These are phyloP conservation scores for Cephalopholis sonnerati DNA, from an alignment of 2,113 vertebrate species.

Conservation along the genomic window DNA sequence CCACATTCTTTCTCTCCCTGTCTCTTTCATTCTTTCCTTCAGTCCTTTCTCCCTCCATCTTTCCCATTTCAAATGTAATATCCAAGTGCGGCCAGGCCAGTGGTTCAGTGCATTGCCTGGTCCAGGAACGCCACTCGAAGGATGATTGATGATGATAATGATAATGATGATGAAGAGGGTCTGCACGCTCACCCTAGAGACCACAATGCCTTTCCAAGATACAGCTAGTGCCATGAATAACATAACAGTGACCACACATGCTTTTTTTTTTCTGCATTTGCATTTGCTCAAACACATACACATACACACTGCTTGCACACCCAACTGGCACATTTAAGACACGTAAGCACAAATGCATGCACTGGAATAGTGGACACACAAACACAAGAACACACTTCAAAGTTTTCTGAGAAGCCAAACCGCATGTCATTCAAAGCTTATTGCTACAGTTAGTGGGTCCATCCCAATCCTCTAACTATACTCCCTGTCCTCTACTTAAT, in stretches of 20 bases:
- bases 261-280: slow-evolving; percentile 13
- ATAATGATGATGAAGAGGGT: slow-evolving; percentile 77
- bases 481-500: slow-evolving; percentile 22
- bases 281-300: slow-evolving; percentile 23
- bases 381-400: slow-evolving; percentile 34
- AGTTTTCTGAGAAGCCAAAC: slow-evolving; percentile 44
- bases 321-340: slow-evolving; percentile 19
- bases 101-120: slow-evolving; percentile 44
- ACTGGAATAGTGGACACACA: slow-evolving; percentile 29
- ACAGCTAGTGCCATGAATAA: slow-evolving; percentile 65
- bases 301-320: not conserved
- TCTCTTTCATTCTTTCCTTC: slow-evolving; percentile 16
- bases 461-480: slow-evolving; percentile 50
- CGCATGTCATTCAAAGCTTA: slow-evolving; percentile 47
- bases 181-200: slow-evolving; percentile 59
- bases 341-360: slow-evolving; percentile 32
- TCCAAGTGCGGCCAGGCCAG: slow-evolving; percentile 42
- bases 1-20: not conserved
- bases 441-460: slow-evolving; percentile 40
- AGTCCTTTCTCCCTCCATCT: slow-evolving; percentile 7
- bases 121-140: slow-evolving; percentile 49
- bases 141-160: slow-evolving; percentile 77
- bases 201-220: slow-evolving; percentile 70
- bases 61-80: slow-evolving; percentile 45
- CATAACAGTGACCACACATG: slow-evolving; percentile 62